Evolutionary conservation across 2,888 invertebrate species (phyloP), one percentile per base, ranked within the genome.

Genomic region (Andrena minutula): DNA sequence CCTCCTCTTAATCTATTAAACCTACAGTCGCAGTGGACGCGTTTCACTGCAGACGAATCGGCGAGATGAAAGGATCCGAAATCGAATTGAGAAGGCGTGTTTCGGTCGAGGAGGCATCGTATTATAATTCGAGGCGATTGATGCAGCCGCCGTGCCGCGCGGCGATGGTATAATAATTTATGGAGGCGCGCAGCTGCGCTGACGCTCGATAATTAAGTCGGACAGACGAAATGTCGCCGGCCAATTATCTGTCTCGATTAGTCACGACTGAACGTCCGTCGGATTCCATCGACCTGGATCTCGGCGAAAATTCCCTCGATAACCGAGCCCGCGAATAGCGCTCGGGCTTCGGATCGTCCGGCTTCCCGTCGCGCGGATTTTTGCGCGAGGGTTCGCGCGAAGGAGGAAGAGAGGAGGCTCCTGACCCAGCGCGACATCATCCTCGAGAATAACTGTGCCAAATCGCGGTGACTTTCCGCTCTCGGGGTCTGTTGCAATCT

Each of bases 401-500:
- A 35, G 61, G 61, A 63, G 26, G 65, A 49, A 28, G 56, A 41
- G 28, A 26, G 51, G 60, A 61, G 23, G 56, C 65, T 66, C 74
- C 2, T 16, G 69, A 69, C 41, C 26, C 26, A 69, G 26, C 58
- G 63, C 35, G 23, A 53, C 58, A 76, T 76, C 73, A 56, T 77
- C 60, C 56, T 51, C 72, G 63, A 28, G 49, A 74, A 72, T 82
- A 87, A 85, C 75, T 84, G 84, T 88, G 86, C 84, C 85, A 84
- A 79, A 83, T 78, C 85, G 72, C 71, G 53, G 86, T 86, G 79
- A 88, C 81, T 88, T 88, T 88, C 87, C 83, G 81, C 71, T 80
- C 71, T 80, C 68, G n/a, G 35, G 10, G 56, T 30, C 23, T 16
- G 32, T 5, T 4, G 23, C 61, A 28, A 65, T 70, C 58, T 70